Conservation (phyloP, 2,888 invertebrate genomes). For the Chaetoderma sp. region DNA sequence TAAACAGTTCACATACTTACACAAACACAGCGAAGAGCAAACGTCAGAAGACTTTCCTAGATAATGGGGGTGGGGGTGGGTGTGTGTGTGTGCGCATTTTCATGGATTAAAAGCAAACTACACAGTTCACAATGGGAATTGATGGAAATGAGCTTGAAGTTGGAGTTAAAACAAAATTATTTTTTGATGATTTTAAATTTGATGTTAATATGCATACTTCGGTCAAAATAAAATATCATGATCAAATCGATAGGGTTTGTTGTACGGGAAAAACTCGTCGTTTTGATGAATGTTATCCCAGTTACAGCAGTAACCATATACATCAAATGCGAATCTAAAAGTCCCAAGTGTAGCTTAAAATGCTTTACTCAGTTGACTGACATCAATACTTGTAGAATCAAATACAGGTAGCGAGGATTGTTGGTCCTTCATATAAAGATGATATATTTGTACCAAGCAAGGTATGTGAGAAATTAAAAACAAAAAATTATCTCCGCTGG, state of each 20-base stretch:
- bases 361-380: too few relatives aligned
- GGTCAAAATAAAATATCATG: not conserved
- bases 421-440: not conserved
- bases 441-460: not conserved
- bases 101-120: not conserved
- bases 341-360: not conserved
- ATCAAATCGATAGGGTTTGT: not conserved
- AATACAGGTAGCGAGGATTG: too few relatives aligned
- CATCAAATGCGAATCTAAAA: not conserved
- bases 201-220: too few relatives aligned
- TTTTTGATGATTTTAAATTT: not conserved
- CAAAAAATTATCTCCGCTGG: not conserved
- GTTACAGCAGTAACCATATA: not conserved
- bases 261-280: not conserved
- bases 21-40: not conserved
- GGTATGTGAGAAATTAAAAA: not conserved
- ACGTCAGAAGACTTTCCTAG: too few relatives aligned
- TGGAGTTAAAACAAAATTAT: not conserved
- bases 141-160: not conserved
- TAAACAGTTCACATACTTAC: not conserved
- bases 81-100: too few relatives aligned
- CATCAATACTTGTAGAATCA: not conserved
- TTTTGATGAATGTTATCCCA: not conserved
- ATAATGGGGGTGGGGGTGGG: not conserved
- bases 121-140: not conserved